Percentiles rank a stretch among this genome's conserved stretches.
phyloP scores from a whole-genome alignment of 2,113 vertebrate species.

The Chascanopsetta lugubris region DNA sequence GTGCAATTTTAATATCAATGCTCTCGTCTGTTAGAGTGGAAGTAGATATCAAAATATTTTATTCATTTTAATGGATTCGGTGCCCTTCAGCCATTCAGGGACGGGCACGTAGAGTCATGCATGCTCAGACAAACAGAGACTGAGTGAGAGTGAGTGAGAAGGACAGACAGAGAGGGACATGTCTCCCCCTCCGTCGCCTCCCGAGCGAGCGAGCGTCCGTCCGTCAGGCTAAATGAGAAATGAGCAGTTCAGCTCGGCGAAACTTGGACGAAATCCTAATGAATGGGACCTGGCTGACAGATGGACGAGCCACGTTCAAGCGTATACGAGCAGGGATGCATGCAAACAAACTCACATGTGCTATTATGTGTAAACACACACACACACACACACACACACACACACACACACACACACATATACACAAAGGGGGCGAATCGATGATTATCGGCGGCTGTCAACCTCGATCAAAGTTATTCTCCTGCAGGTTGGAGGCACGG shows the following conservation, averaged over 20 bases:
- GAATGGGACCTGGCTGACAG: conserved; percentile 51
- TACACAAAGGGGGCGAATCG: conserved; percentile 33
- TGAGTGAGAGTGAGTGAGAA: conserved; percentile 46
- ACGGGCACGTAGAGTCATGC: conserved; percentile 56
- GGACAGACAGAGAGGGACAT: conserved; percentile 51
- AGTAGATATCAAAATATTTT: conserved; percentile 17
- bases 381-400: not conserved
- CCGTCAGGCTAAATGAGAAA: conserved; percentile 75
- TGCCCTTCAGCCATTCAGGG: conserved; percentile 58
- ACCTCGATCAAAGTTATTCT: conserved; percentile 41
- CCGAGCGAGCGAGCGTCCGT: conserved; percentile 56
- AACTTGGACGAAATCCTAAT: conserved; percentile 68
- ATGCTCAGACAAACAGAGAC: conserved; percentile 49
- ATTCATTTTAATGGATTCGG: conserved; percentile 26
- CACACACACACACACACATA: not conserved
- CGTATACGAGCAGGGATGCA: conserved; percentile 27
- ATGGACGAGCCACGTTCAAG: conserved; percentile 20
- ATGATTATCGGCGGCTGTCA: conserved; percentile 54
- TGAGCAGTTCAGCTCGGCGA: conserved; percentile 60
- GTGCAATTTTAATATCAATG: not conserved
- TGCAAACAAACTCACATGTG: not conserved
- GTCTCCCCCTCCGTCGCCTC: conserved; percentile 47
- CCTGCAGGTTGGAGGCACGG: conserved; percentile 30
- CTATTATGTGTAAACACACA: not conserved
- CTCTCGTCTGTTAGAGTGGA: not conserved